Conservation (phyloP, 2,113 vertebrate genomes). For the Heloderma charlesbogerti region DNA sequence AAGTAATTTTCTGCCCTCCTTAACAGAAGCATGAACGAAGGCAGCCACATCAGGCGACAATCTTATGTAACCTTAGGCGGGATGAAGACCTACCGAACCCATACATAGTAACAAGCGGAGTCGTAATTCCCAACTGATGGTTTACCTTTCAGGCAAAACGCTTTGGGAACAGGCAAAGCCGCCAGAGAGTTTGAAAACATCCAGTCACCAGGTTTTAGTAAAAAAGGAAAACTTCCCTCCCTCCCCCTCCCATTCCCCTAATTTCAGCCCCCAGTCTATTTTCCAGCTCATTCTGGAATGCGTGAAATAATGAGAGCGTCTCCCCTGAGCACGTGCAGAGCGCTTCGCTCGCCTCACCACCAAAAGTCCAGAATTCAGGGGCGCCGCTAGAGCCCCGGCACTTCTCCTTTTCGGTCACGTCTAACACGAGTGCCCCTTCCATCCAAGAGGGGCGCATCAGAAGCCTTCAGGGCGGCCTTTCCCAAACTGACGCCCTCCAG, state of each 20-base stretch:
- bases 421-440: background rate
- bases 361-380: background rate
- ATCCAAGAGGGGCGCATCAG: no score
- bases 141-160: no score
- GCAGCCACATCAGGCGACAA: background rate
- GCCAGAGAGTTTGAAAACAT: no score
- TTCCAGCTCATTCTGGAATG: background rate
- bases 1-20: conserved; percentile 12
- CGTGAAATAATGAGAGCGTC: background rate
- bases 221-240: background rate
- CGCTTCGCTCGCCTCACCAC: background rate
- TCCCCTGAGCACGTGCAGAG: conserved; percentile 6
- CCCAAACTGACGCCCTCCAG: no score
- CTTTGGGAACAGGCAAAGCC: background rate
- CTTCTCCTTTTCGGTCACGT: background rate
- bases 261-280: background rate
- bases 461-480: no score
- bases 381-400: no score
- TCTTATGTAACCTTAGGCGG: background rate
- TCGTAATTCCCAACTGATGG: background rate
- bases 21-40: background rate
- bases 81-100: background rate
- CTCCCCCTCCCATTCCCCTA: background rate
- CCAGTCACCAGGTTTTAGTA: background rate
- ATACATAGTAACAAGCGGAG: background rate